Evolutionary conservation across 1,140 invertebrate species (phyloP).

Genomic region (Periplaneta americana): DNA sequence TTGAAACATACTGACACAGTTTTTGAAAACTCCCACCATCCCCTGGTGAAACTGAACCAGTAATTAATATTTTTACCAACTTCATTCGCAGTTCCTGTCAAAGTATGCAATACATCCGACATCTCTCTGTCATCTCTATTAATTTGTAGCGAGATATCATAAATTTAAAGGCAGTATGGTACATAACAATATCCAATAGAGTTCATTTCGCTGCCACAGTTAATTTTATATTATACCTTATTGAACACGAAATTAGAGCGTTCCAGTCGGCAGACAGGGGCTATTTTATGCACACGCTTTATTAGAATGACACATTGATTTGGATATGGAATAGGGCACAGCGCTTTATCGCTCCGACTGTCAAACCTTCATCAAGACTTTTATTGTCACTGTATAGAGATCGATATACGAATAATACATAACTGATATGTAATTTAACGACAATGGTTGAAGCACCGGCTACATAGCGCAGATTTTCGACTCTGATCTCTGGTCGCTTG

Average conservation of each 20-base stretch:
- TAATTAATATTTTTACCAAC: no score
- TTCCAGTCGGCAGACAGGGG: background rate
- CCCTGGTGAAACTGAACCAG: no score
- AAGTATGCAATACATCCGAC: background rate
- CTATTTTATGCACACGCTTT: background rate
- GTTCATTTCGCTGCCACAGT: background rate
- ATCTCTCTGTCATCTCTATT: background rate
- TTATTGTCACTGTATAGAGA: no score
- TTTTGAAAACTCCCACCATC: no score
- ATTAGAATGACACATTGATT: background rate
- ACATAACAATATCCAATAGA: background rate
- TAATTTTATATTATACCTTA: background rate
- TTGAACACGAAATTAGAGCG: background rate
- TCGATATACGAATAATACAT: no score
- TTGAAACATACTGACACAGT: no score
- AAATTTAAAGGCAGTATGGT: background rate
- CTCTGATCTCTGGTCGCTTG: no score
- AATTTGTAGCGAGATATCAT: background rate
- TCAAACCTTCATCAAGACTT: no score
- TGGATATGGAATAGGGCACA: background rate
- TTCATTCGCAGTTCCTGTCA: no score
- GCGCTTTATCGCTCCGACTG: background rate
- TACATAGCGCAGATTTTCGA: no score
- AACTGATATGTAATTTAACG: no score
- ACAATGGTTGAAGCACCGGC: no score